Percentiles rank a stretch among this genome's conserved stretches.
phyloP scores from a whole-genome alignment of 2,888 invertebrate genomes.

The Parelbella ahira region DNA sequence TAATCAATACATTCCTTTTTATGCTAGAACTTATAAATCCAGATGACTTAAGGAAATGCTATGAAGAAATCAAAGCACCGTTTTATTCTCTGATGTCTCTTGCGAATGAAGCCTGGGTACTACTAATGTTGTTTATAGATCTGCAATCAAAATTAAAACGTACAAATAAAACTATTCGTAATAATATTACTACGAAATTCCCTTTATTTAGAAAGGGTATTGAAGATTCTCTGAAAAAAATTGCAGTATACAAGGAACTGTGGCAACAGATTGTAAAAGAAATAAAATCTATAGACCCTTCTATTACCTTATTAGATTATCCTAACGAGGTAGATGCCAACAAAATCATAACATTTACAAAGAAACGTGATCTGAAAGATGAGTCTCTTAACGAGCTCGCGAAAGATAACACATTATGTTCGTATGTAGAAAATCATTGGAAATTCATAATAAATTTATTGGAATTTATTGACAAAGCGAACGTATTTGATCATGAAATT shows the following conservation, averaged over 20 bases:
- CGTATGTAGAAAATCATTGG: conserved; percentile 10
- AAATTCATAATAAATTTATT: conserved; percentile 17
- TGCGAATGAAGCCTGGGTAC: conserved; percentile 8
- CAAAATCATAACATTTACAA: conserved; percentile 3
- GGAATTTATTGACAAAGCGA: conserved; percentile 11
- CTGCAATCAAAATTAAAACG: conserved; percentile 2
- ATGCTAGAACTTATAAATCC: background rate
- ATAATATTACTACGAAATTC: conserved; percentile 13
- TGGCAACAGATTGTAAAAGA: conserved; percentile 9
- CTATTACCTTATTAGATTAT: conserved; percentile 9
- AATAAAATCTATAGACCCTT: conserved; percentile 1
- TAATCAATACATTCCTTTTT: background rate
- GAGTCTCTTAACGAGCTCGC: background rate
- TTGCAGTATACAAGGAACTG: conserved; percentile 1
- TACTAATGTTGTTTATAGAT: conserved; percentile 1
- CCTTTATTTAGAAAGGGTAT: conserved; percentile 12
- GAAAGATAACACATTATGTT: conserved; percentile 4
- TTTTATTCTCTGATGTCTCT: background rate
- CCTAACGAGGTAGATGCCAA: conserved; percentile 18
- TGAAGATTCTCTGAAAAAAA: conserved; percentile 5
- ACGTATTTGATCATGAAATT: background rate
- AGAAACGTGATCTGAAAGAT: background rate
- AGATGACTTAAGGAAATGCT: background rate
- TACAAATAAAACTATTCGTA: conserved; percentile 4
- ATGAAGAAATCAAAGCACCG: background rate